Evolutionary conservation across 2,888 invertebrate species (phyloP).

Genomic region (Allophyes oxyacanthae): DNA sequence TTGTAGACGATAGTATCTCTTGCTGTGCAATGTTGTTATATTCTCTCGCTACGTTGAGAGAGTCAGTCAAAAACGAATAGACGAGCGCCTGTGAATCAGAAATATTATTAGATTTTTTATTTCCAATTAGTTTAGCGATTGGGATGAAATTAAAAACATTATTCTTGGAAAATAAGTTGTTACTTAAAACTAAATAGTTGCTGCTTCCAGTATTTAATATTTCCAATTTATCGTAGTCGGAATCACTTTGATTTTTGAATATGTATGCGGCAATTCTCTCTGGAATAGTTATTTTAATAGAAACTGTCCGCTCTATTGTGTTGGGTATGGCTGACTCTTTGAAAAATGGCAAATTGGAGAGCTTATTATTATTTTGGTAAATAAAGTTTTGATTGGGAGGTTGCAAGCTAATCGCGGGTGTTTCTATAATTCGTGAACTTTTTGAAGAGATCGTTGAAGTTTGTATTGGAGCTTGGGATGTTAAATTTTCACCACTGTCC

Average conservation of each 20-base stretch:
- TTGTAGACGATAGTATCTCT: constrained; percentile 64
- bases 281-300: constrained; percentile 84
- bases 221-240: constrained; percentile 77
- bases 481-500: constrained; percentile 74
- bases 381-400: constrained; percentile 71
- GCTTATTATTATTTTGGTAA: constrained; percentile 67
- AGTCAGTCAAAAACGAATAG: constrained; percentile 83
- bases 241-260: constrained; percentile 74
- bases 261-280: constrained; percentile 81
- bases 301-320: constrained; percentile 84
- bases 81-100: constrained; percentile 87
- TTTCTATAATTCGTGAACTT: constrained; percentile 68
- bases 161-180: constrained; percentile 65
- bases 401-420: constrained; percentile 72
- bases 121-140: constrained; percentile 76
- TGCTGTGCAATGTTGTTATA: constrained; percentile 78
- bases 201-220: constrained; percentile 83
- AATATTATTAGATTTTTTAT: constrained; percentile 75
- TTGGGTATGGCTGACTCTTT: constrained; percentile 75
- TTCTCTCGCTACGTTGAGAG: constrained; percentile 82
- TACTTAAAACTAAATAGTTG: constrained; percentile 81
- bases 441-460: constrained; percentile 60
- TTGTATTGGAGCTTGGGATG: constrained; percentile 64
- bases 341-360: constrained; percentile 76
- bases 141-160: constrained; percentile 71